These are phyloP conservation scores for Eriosoma lanigerum DNA, from an alignment of 1,140 invertebrate species.

Conservation along the genomic window DNA sequence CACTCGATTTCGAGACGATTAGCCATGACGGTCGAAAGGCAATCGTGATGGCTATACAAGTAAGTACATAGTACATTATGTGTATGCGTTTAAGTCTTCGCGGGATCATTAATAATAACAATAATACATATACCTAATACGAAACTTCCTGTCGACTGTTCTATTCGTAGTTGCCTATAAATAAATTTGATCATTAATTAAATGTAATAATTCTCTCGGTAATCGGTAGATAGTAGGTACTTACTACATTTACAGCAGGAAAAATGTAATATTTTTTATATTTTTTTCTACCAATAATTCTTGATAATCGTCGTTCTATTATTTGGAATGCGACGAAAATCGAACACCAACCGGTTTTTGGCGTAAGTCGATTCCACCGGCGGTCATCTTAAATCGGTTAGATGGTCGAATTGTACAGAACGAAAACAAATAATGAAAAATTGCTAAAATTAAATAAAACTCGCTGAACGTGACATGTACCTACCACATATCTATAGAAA, in stretches of 20 bases:
- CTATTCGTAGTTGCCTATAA: too few relatives aligned
- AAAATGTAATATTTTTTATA: too few relatives aligned
- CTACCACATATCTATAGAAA: slow-evolving; percentile 10
- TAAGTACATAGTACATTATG: too few relatives aligned
- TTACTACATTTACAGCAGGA: too few relatives aligned
- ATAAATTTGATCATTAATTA: background rate
- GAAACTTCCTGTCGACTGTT: too few relatives aligned
- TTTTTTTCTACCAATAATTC: too few relatives aligned
- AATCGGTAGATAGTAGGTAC: background rate
- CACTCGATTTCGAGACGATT: background rate
- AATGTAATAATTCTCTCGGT: background rate
- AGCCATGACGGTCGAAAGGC: background rate
- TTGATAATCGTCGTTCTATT: background rate
- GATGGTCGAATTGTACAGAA: slow-evolving; percentile 23
- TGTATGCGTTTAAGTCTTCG: background rate
- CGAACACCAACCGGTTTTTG: slow-evolving; percentile 27
- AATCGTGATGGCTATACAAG: background rate
- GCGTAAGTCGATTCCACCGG: background rate
- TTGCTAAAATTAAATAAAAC: background rate
- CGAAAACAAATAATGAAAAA: slow-evolving; percentile 20
- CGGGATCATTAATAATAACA: background rate
- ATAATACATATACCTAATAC: background rate
- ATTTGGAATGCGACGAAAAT: slow-evolving; percentile 11
- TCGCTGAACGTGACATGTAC: background rate
- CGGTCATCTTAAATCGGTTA: background rate